Conservation (phyloP, 1,140 invertebrate genomes). For the Ips nitidus region DNA sequence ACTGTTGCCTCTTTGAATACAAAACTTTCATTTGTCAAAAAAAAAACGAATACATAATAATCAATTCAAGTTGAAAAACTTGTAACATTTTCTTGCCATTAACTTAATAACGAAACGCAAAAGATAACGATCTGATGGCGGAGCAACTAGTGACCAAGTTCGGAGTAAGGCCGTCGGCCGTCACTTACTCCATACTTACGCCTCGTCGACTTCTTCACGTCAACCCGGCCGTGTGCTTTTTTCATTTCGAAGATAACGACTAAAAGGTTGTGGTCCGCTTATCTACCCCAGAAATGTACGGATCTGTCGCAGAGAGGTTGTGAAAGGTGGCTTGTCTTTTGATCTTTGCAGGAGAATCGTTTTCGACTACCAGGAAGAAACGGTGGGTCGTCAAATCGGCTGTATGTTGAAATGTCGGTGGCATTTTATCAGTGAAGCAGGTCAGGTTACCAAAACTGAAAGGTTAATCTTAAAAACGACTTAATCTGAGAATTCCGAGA, state of each 20-base stretch:
- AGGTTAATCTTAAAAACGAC: too few relatives aligned
- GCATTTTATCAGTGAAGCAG: too few relatives aligned
- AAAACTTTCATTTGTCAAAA: too few relatives aligned
- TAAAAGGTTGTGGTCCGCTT: conserved; percentile 34
- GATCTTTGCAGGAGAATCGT: conserved; percentile 18
- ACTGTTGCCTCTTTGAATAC: background rate
- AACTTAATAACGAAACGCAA: conserved; percentile 33
- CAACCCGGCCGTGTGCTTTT: conserved; percentile 27
- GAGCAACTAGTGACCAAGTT: conserved; percentile 32
- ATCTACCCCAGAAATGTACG: conserved; percentile 29
- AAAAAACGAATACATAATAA: background rate
- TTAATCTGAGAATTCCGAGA: too few relatives aligned
- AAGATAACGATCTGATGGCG: conserved; percentile 32
- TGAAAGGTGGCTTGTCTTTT: conserved; percentile 14
- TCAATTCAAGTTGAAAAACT: conserved; percentile 8
- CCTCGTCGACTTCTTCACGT: conserved; percentile 36
- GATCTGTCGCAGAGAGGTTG: conserved; percentile 27
- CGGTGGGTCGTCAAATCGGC: too few relatives aligned
- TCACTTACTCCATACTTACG: conserved; percentile 32
- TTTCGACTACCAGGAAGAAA: too few relatives aligned
- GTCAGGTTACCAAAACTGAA: too few relatives aligned
- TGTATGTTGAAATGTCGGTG: too few relatives aligned
- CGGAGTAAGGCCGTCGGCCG: conserved; percentile 32
- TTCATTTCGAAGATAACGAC: conserved; percentile 33
- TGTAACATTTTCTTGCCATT: conserved; percentile 27